Evolutionary conservation across 2,888 invertebrate species (phyloP), one percentile per base, ranked within the genome.

Genomic region (Tyria jacobaeae): DNA sequence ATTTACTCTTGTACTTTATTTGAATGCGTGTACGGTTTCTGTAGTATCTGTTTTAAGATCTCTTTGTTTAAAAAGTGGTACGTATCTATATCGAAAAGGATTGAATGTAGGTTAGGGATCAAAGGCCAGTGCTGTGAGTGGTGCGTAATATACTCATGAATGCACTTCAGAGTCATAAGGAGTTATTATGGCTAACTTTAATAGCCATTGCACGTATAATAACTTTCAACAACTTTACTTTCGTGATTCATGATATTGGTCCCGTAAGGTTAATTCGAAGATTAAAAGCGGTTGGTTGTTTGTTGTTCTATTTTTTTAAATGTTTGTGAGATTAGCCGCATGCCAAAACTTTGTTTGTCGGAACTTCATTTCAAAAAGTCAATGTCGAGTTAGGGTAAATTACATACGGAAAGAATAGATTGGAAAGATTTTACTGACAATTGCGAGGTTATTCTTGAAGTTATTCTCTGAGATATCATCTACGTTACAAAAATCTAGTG

Each of bases 71-170:
- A 25, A n/a, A 54, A 54, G 12, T 41, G 39, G 53, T 54, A n/a
- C 12, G 17, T 3, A 21, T 1, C 1, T 4, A 21, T 54, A 39
- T 54, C n/a, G n/a, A 17, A 55, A 44, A 7, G 44, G 21, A 44
- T 44, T 44, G 41, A 51, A 41, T 57, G 50, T 50, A 37, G 48
- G 37, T 37, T 31, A 15, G 15, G 41, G n/a, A 31, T 57, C 21
- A 50, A 51, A 51, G 17, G 41, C 21, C 39, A 51, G 31, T 51
- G n/a, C 15, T 57, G 39, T 12, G 39, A 15, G n/a, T n/a, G n/a
- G n/a, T n/a, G n/a, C n/a, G n/a, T n/a, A n/a, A n/a, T n/a, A n/a
- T n/a, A n/a, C n/a, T n/a, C n/a, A 53, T 49, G 49, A 57, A 57
- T 49, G 39, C 49, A 50, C 35, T 49, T 17, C 27, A 48, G 35